Evolutionary conservation across 2,888 invertebrate genomes (phyloP), one percentile per base, ranked within the genome.

Genomic region (Pherbina coryleti): DNA sequence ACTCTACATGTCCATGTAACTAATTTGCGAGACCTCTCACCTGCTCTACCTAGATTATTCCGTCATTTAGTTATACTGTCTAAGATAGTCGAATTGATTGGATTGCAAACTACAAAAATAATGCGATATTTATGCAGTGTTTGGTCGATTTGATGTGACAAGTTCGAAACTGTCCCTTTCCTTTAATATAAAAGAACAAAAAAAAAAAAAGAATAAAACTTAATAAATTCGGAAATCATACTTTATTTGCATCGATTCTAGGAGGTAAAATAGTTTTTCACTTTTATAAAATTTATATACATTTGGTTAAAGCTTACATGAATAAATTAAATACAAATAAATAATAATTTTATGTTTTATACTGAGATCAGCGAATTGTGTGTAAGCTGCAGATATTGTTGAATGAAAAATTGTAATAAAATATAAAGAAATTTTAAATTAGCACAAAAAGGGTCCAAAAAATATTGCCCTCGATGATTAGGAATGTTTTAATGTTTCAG

Each of bases 291-390:
- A 74, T 60, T 60, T 67, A 79, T 77, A 76, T 55, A 64, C 17
- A 70, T 80, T 80, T 77, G 77, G 75, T 80, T 78, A 77, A 70
- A 76, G 55, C 49, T 57, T 51, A 49, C 9, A 67, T 22, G 22
- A 78, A 49, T 64, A 74, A 77, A 75, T n/a, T 53, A n/a, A n/a
- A 79, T n/a, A 78, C 55, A 72, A 73, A 77, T 14, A 44, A 49
- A 71, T 66, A 73, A 73, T 37, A 37, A 25, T 28, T 44, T 44
- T 44, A 11, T 44, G 11, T 44, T 44, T 14, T 28, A 60, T 28
- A 60, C 11, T 60, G 60, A 60, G 60, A 60, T 60, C 60, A 60
- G 25, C 60, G 60, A 60, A 60, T 60, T 14, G n/a, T 28, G 28
- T 60, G 25, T 60, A 60, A 60, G 60, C 60, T 28, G 60, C 60